Percentiles rank a stretch among this genome's conserved stretches.
Conservation (phyloP, 2,797 vertebrate species). For the Kryptolebias ocellatus region DNA sequence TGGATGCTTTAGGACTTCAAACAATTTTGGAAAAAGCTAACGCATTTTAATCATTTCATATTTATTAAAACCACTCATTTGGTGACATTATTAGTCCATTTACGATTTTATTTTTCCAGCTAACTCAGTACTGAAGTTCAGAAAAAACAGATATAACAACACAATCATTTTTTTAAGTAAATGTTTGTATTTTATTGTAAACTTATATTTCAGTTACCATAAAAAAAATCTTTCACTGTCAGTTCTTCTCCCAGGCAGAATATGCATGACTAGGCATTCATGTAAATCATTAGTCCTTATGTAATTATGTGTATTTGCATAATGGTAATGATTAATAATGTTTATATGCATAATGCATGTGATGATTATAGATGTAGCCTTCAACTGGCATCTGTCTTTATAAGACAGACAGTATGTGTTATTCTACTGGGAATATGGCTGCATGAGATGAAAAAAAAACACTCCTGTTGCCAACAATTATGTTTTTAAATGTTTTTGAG, state of each 20-base stretch:
- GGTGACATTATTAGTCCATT: no score
- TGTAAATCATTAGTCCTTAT: conserved; percentile 33
- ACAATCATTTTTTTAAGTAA: background rate
- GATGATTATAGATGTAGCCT: conserved; percentile 45
- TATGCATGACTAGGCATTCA: conserved; percentile 26
- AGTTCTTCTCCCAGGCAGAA: conserved; percentile 16
- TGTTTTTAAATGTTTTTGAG: conserved; percentile 10
- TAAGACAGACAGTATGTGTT: conserved; percentile 50
- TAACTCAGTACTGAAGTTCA: no score
- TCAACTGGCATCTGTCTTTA: conserved; percentile 45
- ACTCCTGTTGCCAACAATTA: background rate
- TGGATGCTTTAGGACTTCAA: no score
- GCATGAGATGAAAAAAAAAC: conserved; percentile 13
- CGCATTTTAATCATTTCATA: no score
- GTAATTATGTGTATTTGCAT: conserved; percentile 53
- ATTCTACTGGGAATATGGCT: conserved; percentile 39
- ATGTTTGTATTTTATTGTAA: background rate
- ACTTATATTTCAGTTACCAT: background rate
- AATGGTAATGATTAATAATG: conserved; percentile 54
- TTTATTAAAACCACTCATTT: no score
- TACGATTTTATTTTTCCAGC: no score
- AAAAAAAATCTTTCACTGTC: background rate
- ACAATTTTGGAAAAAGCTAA: no score
- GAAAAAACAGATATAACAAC: no score
- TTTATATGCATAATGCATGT: conserved; percentile 57